Evolutionary conservation across 2,797 vertebrate genomes (phyloP), one percentile per base, ranked within the genome.

Genomic region (Crax fasciolata): DNA sequence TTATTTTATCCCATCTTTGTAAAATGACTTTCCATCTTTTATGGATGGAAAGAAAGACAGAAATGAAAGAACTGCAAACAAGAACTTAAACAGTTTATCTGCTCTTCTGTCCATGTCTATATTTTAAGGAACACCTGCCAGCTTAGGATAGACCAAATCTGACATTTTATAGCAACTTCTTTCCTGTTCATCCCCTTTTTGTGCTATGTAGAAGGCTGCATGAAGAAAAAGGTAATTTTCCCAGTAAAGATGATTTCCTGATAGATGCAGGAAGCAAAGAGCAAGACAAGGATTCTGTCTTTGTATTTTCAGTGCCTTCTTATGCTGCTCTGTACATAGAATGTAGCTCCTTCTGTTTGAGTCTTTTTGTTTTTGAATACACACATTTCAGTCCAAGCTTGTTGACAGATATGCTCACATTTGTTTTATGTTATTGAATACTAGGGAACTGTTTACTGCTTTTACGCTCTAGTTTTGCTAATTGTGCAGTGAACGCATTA

Each of bases 331-430:
- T 59, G 6, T 58, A 79, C 94, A 73, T 90, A 91, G 93, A 93
- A 84, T 81, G 95, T 94, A 94, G 87, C 92, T 94, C 94, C 95
- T 96, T 96, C 87, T 85, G 58, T 81, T 15, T 67, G 51, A 93
- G 87, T 90, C 92, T 95, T 35, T 66, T 80, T 85, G 84, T 92
- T 93, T 94, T 93, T 79, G 90, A 92, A 86, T 67, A 84, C 43
- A 85, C 68, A 85, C 82, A 84, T 94, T 92, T 57, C 82, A 84
- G 92, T 95, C 63, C 59, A 86, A 93, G 91, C 91, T 94, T 95
- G 87, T 90, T 61, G 70, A 95, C 76, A 86, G 89, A 92, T 84
- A 39, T 63, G 91, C 84, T 92, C 74, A 84, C 76, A 35, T 95
- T 75, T 92, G 94, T 76, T 94, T 52, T 82, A 92, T 95, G 90